phyloP scores from a whole-genome alignment of 2,888 invertebrate genomes.

The Papilio protenor region DNA sequence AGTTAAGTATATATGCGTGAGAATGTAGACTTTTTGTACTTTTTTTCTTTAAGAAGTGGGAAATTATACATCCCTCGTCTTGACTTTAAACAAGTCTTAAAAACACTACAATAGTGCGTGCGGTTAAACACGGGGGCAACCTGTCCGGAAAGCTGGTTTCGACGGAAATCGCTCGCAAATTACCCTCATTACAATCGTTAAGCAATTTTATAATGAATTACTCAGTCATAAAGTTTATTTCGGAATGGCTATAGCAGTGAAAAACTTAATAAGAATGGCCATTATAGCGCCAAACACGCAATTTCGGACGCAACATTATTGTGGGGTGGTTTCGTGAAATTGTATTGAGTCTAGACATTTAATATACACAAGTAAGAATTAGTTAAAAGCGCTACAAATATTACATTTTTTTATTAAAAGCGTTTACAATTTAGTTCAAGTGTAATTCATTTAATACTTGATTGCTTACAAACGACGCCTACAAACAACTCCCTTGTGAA shows the following conservation, averaged over 20 bases:
- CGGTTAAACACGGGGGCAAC: slow-evolving; percentile 20
- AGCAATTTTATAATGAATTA: slow-evolving; percentile 25
- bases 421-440: not conserved
- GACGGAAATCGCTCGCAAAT: slow-evolving; percentile 36
- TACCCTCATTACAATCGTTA: slow-evolving; percentile 16
- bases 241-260: not conserved
- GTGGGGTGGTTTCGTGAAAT: slow-evolving; percentile 2
- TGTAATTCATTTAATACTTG: slow-evolving; percentile 1
- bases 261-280: slow-evolving; percentile 10
- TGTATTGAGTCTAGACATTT: slow-evolving; percentile 3
- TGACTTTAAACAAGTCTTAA: slow-evolving; percentile 16
- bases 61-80: slow-evolving; percentile 8
- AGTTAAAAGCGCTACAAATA: not conserved
- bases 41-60: slow-evolving; percentile 8
- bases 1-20: not conserved
- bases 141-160: slow-evolving; percentile 28
- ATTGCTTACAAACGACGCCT: slow-evolving; percentile 4
- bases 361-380: not conserved
- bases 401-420: not conserved
- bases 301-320: not conserved
- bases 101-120: slow-evolving; percentile 31
- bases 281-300: slow-evolving; percentile 30
- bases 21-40: not conserved
- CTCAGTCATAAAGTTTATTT: slow-evolving; percentile 15
- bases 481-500: slow-evolving; percentile 21